Conservation (phyloP, 2,888 invertebrate species). For the Labia minor region DNA sequence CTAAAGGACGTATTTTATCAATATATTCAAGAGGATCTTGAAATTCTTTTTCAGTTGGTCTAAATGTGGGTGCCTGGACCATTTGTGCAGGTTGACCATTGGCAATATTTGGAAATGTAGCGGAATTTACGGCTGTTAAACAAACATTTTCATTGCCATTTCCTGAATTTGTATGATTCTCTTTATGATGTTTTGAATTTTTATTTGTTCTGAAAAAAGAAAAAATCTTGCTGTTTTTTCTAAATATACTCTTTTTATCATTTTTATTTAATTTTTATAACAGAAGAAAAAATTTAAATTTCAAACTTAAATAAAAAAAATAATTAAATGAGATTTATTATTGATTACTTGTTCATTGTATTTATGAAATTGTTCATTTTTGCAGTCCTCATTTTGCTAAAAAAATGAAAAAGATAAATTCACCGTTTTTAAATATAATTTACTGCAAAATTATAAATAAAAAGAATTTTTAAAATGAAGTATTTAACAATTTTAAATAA, state of each 20-base stretch:
- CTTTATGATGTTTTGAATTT: slow-evolving; percentile 30
- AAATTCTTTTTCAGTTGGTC: slow-evolving; percentile 73
- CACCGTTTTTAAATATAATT: too few relatives aligned
- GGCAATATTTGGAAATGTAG: slow-evolving; percentile 23
- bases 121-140: slow-evolving; percentile 19
- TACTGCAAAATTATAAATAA: too few relatives aligned
- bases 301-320: too few relatives aligned
- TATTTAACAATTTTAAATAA: too few relatives aligned
- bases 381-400: too few relatives aligned
- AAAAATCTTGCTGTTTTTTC: background rate
- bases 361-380: too few relatives aligned
- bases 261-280: too few relatives aligned
- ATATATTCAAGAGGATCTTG: slow-evolving; percentile 74
- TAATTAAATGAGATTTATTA: too few relatives aligned
- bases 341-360: too few relatives aligned
- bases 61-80: slow-evolving; percentile 66
- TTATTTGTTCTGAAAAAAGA: slow-evolving; percentile 29
- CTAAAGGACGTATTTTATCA: slow-evolving; percentile 61
- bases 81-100: slow-evolving; percentile 40
- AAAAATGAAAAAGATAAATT: too few relatives aligned
- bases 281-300: too few relatives aligned
- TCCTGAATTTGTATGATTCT: background rate
- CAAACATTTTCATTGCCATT: slow-evolving; percentile 15
- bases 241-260: background rate
- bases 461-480: too few relatives aligned